Percentiles rank a stretch among this genome's conserved stretches.
Conservation (phyloP, 1,140 invertebrate genomes). For the Muscidifurax raptorellus region DNA sequence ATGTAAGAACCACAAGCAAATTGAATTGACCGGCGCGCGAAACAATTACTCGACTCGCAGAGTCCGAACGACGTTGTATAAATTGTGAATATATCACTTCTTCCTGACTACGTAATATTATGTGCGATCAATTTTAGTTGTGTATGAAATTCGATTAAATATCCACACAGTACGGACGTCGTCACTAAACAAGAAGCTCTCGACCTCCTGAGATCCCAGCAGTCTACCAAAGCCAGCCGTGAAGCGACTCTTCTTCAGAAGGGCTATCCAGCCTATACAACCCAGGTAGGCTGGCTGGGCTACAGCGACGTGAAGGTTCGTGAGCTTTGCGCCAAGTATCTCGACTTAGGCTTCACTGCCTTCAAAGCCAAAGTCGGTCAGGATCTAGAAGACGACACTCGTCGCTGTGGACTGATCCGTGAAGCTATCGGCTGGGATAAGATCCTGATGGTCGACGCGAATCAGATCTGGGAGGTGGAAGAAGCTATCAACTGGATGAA, state of each 20-base stretch:
- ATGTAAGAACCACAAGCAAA: constrained; percentile 75
- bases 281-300: constrained; percentile 88
- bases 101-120: no score
- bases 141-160: neutral
- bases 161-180: constrained; percentile 82
- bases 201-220: constrained; percentile 80
- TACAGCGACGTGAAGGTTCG: constrained; percentile 83
- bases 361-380: constrained; percentile 95
- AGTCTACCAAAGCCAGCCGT: constrained; percentile 77
- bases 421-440: constrained; percentile 86
- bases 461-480: constrained; percentile 92
- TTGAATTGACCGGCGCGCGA: neutral
- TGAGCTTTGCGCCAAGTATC: constrained; percentile 83
- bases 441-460: constrained; percentile 91
- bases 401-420: constrained; percentile 83
- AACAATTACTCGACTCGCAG: neutral
- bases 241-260: constrained; percentile 77
- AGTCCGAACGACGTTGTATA: neutral
- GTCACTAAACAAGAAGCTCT: constrained; percentile 89
- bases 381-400: constrained; percentile 86
- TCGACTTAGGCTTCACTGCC: constrained; percentile 84
- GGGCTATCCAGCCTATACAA: constrained; percentile 89
- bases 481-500: constrained; percentile 92
- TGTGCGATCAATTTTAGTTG: no score
- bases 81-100: neutral